Percentiles rank a stretch among this genome's conserved stretches.
Conservation (phyloP, 2,888 invertebrate genomes). For the Lutraria lutraria region DNA sequence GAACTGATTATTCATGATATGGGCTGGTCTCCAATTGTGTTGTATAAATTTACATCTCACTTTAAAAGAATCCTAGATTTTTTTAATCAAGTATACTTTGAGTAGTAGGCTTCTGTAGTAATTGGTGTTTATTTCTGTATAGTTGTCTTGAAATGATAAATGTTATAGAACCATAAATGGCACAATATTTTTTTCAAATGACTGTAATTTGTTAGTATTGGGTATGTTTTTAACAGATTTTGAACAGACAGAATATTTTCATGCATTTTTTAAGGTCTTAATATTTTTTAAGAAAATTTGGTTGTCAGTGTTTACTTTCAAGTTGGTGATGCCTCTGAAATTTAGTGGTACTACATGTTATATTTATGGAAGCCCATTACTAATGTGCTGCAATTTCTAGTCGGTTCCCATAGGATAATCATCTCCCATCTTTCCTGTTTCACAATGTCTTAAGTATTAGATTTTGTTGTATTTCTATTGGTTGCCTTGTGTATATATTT, state of each 20-base stretch:
- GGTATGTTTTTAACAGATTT: too few relatives aligned
- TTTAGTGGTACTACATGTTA: not conserved
- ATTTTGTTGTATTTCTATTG: slow-evolving; percentile 37
- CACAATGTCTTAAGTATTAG: slow-evolving; percentile 53
- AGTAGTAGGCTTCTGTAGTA: not conserved
- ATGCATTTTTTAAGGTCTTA: too few relatives aligned
- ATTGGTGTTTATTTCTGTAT: slow-evolving; percentile 26
- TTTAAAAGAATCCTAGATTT: not conserved
- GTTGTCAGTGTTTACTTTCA: not conserved
- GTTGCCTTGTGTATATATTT: slow-evolving; percentile 63
- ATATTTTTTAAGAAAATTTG: too few relatives aligned
- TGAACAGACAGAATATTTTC: too few relatives aligned
- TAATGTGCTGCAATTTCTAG: slow-evolving; percentile 50
- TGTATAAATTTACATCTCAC: not conserved
- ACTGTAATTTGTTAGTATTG: too few relatives aligned
- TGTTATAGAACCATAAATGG: slow-evolving; percentile 39
- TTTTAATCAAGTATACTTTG: not conserved
- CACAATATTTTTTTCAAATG: not conserved
- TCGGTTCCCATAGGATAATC: slow-evolving; percentile 28
- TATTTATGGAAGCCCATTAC: not conserved
- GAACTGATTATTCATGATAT: slow-evolving; percentile 23
- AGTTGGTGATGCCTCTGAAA: not conserved
- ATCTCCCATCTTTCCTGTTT: slow-evolving; percentile 26
- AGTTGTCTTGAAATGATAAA: slow-evolving; percentile 18
- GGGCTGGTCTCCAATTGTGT: slow-evolving; percentile 42